Percentiles rank a stretch among this genome's conserved stretches.
Conservation (phyloP, 2,888 invertebrate species). For the Melieria crassipennis region DNA sequence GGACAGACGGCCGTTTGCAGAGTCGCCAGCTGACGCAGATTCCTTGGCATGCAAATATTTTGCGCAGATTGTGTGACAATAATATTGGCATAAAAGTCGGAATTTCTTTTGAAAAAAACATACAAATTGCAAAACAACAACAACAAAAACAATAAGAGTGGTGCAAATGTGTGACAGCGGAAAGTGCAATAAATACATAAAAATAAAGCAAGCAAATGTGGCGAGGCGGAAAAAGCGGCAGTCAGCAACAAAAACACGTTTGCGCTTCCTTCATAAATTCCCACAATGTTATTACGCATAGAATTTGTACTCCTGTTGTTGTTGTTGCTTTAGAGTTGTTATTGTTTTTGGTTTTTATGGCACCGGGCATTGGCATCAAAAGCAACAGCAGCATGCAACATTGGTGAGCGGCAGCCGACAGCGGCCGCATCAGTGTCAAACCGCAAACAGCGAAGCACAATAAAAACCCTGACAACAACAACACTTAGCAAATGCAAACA, state of each 20-base stretch:
- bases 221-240: background rate
- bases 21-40: constrained; percentile 1
- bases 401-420: too few species aligned
- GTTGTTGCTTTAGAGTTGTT: too few species aligned
- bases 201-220: background rate
- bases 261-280: constrained; percentile 29
- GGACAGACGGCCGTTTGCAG: constrained; percentile 5
- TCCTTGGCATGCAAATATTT: constrained; percentile 6
- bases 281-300: constrained; percentile 10
- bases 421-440: too few species aligned
- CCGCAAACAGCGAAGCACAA: too few species aligned
- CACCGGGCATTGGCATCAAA: too few species aligned
- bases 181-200: background rate
- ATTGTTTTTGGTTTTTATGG: too few species aligned
- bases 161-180: background rate
- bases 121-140: constrained; percentile 6
- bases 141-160: background rate
- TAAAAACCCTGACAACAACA: too few species aligned
- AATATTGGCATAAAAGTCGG: constrained; percentile 26
- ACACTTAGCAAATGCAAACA: too few species aligned
- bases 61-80: constrained; percentile 31
- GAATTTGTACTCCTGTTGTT: too few species aligned
- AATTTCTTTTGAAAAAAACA: background rate
- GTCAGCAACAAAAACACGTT: constrained; percentile 5
- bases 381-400: too few species aligned